Percentiles rank a stretch among this genome's conserved stretches.
phyloP scores from a whole-genome alignment of 2,113 vertebrate species.

The Lethenteron reissneri region DNA sequence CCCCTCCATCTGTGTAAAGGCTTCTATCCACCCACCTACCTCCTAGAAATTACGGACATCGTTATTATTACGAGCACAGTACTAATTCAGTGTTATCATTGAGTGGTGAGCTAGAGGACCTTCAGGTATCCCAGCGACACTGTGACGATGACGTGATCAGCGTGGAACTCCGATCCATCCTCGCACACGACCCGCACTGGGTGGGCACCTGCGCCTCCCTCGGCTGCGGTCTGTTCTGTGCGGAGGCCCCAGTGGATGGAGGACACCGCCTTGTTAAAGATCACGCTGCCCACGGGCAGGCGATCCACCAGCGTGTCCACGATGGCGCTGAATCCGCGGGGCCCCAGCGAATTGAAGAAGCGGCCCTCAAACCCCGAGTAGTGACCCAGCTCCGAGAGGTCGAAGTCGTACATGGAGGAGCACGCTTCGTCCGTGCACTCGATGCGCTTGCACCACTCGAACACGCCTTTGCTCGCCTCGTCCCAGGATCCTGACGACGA shows the following conservation, averaged over 20 bases:
- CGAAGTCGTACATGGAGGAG: slow-evolving; percentile 19
- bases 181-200: slow-evolving; percentile 59
- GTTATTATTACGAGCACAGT: no score
- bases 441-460: slow-evolving; percentile 21
- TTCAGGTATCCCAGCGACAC: slow-evolving; percentile 40
- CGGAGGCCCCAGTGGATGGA: slow-evolving; percentile 13
- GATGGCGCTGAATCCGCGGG: slow-evolving; percentile 17
- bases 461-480: slow-evolving; percentile 12
- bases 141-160: slow-evolving; percentile 79
- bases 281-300: slow-evolving; percentile 12
- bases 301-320: slow-evolving; percentile 15
- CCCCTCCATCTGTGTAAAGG: no score
- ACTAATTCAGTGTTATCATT: no score
- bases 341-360: slow-evolving; percentile 18
- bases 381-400: slow-evolving; percentile 15
- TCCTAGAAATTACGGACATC: no score
- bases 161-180: slow-evolving; percentile 63
- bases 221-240: no score
- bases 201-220: no score
- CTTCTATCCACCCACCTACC: no score
- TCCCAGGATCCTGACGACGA: slow-evolving; percentile 6
- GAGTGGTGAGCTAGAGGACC: no score
- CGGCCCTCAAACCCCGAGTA: slow-evolving; percentile 16
- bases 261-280: slow-evolving; percentile 12
- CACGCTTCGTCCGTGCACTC: slow-evolving; percentile 20